Evolutionary conservation across 2,888 invertebrate genomes (phyloP).

Genomic region (Sycophila texana): DNA sequence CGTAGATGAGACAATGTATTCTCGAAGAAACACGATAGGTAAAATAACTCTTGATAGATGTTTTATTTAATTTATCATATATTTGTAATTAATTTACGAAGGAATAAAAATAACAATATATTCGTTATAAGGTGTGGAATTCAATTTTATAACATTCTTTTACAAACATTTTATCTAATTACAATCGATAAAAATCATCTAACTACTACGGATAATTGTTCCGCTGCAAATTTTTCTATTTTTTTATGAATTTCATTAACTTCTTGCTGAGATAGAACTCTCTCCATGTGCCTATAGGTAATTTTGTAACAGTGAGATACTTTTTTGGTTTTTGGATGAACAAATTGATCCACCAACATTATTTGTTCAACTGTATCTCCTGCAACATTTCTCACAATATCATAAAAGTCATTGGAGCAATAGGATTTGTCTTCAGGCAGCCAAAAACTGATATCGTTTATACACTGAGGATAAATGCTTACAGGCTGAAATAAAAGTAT

Average conservation of each 20-base stretch:
- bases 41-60: constrained; percentile 64
- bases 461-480: constrained; percentile 91
- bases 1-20: constrained; percentile 63
- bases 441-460: constrained; percentile 98
- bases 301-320: constrained; percentile 94
- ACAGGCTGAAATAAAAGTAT: constrained; percentile 78
- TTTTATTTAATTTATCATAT: constrained; percentile 68
- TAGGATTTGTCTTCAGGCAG: constrained; percentile 84
- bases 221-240: constrained; percentile 80
- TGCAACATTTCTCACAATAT: constrained; percentile 90
- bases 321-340: constrained; percentile 88
- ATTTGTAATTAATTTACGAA: constrained; percentile 70
- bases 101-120: constrained; percentile 68
- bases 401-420: constrained; percentile 92
- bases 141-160: constrained; percentile 29
- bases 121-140: constrained; percentile 62
- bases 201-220: constrained; percentile 61
- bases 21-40: constrained; percentile 64
- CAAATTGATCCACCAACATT: constrained; percentile 88
- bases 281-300: constrained; percentile 93
- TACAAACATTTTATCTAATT: constrained; percentile 19
- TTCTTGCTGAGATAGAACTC: constrained; percentile 90
- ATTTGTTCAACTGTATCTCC: constrained; percentile 97
- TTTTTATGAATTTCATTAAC: constrained; percentile 89
- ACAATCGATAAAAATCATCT: constrained; percentile 56